Base-by-base conservation (phyloP, 2,888 invertebrate species). In the Metopia argyrocephala region DNA sequence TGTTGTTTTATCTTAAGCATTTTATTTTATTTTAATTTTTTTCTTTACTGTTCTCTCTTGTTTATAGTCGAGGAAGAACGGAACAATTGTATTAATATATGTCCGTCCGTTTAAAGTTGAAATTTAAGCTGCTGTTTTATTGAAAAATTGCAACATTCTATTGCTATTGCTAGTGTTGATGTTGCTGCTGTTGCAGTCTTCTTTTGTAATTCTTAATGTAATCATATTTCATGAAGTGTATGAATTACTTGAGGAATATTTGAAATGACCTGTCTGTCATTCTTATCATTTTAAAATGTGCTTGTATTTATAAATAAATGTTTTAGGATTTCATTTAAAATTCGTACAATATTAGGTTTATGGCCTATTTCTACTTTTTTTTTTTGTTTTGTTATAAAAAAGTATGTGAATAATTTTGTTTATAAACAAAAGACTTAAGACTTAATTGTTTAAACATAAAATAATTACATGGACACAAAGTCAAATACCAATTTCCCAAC, bases 211-310 rank as follows among this genome's bases (percentile, higher is more conserved):
- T 81, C 70, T 69, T 38, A 71, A 71, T 80, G 71, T 73, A 80
- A 80, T 80, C 79, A 80, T 80, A 80, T 80, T 80, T 80, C 76
- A 80, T 80, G 57, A 80, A 76, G 71, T 76, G 62, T 52, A 48
- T 75, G 64, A 75, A 69, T 61, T 56, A 38, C 38, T 12, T 38
- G 38, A 38, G 15, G 15, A 56, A 64, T 74, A 69, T 27, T 74
- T 25, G 54, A 23, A 45, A 70, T 79, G 79, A 68, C 56, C 71
- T 59, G 48, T 57, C 71, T 59, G 48, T 57, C 65, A 71, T 61
- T 76, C 54, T 54, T 61, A 59, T 38, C 5, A 56, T 23, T 28
- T 21, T 31, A 48, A 25, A 73, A 54, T 48, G 56, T 46, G 28
- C 18, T 20, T 12, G 45, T 18, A 9, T 62, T 46, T 59, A 23